Evolutionary conservation across 1,140 invertebrate species (phyloP), one percentile per base, ranked within the genome.

Genomic region (Drosophila takahashii): DNA sequence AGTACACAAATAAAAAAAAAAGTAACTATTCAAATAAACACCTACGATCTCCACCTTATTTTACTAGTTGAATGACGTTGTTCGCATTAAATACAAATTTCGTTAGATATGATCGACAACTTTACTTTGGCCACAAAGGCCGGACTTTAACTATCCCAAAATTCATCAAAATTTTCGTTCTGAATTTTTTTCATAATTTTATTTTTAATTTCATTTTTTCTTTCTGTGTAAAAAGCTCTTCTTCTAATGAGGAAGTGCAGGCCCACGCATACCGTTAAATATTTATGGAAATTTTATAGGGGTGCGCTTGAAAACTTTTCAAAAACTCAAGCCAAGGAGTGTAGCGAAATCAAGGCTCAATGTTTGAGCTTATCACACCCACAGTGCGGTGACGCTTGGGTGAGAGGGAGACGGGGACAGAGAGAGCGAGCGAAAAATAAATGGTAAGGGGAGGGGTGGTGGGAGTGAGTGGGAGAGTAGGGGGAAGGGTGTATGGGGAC

Each of bases 331-430:
- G 22, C 8, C 36, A 13, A 16, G 1, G 6, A 29, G n/a, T 26
- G 3, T 10, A 58, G 10, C 16, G 6, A 39, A 71, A 71, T 71
- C 65, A 71, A 71, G 67, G 16, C 64, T 47, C 64, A 39, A 27
- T 57, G 64, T 61, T 73, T 73, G 36, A 53, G 57, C 44, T 53
- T 56, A 84, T 56, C 34, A 32, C 36, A 62, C 64, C 80, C 80
- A 84, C 77, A 58, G 80, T 84, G 81, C 80, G 66, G 60, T 59
- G 52, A 72, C 65, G 77, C 60, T 61, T 62, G 56, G 16, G 11
- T 18, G 22, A 47, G 18, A 51, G 27, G 39, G 59, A 29, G 47
- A 37, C n/a, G n/a, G 27, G 26, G 22, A 11, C 22, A 42, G 22
- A 50, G 37, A 32, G 48, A 26, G 37, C 22, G 53, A n/a, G n/a